Conservation (phyloP, 2,888 invertebrate species). For the Myopa testacea region DNA sequence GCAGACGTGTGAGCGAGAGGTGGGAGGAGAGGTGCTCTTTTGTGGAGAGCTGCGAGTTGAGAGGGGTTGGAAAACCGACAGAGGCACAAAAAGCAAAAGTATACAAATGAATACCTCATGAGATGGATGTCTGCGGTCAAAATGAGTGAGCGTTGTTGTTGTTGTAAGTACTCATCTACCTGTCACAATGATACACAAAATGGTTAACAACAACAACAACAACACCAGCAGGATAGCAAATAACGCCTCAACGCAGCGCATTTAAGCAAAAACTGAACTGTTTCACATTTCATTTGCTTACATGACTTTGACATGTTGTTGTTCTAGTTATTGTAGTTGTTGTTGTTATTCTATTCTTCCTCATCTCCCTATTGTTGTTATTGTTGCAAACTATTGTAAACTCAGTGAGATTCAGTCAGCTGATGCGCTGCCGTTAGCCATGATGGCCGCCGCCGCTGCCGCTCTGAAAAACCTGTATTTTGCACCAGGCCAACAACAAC, state of each 20-base stretch:
- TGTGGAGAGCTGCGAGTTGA: too few relatives aligned
- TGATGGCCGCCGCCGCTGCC: slow-evolving; percentile 41
- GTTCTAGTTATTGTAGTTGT: background rate
- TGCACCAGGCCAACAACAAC: background rate
- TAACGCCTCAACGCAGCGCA: background rate
- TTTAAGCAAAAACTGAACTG: background rate
- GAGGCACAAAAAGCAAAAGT: too few relatives aligned
- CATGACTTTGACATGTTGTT: slow-evolving; percentile 23
- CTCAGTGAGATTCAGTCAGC: background rate
- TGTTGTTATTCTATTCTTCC: background rate
- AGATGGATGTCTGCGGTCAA: background rate
- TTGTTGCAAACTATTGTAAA: too few relatives aligned
- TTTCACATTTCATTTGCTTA: background rate
- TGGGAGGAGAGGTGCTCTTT: background rate
- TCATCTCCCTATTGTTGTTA: background rate
- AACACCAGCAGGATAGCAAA: background rate
- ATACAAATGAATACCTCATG: too few relatives aligned
- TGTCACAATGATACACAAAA: background rate
- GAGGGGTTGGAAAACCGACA: too few relatives aligned
- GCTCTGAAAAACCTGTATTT: background rate
- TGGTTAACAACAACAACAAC: background rate
- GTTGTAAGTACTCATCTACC: background rate
- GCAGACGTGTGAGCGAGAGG: slow-evolving; percentile 24
- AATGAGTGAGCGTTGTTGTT: background rate
- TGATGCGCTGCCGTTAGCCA: slow-evolving; percentile 39